phyloP scores from a whole-genome alignment of 2,888 invertebrate genomes.

The Sthenelais limicola region DNA sequence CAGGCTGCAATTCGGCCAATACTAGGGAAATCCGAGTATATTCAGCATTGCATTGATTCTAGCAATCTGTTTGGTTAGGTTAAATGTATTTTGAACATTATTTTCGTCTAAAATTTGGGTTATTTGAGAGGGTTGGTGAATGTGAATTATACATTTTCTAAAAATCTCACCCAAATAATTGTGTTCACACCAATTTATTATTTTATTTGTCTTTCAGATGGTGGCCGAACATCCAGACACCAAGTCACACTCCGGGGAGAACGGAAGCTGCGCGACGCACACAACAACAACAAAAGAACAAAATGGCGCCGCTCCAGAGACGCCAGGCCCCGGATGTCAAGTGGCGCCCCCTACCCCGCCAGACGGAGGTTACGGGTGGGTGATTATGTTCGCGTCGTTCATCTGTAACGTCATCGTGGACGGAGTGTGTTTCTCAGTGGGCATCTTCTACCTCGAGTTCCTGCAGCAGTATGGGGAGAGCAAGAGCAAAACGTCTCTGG shows the following conservation, averaged over 20 bases:
- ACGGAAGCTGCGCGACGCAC: background rate
- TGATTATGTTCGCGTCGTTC: slow-evolving; percentile 65
- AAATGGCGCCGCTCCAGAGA: background rate
- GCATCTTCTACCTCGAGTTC: slow-evolving; percentile 80
- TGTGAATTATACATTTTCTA: too few species aligned
- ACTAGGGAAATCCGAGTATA: too few species aligned
- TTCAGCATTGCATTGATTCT: too few species aligned
- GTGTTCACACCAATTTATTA: too few species aligned
- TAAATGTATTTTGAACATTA: too few species aligned
- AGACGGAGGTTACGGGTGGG: slow-evolving; percentile 70
- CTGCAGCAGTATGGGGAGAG: slow-evolving; percentile 78
- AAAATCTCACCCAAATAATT: too few species aligned
- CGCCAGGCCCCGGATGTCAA: background rate
- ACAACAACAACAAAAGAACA: background rate
- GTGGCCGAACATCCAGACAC: background rate
- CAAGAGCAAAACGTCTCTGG: slow-evolving; percentile 84
- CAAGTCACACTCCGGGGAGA: background rate
- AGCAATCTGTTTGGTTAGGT: too few species aligned
- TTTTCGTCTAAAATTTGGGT: too few species aligned
- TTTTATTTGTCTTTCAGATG: background rate
- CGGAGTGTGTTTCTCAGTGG: slow-evolving; percentile 92
- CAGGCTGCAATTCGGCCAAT: too few species aligned
- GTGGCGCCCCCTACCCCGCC: slow-evolving; percentile 30
- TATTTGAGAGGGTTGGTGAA: too few species aligned
- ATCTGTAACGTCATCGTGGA: slow-evolving; percentile 74